Base-by-base conservation (phyloP, 2,888 invertebrate species). In the Embidobia sp. region DNA sequence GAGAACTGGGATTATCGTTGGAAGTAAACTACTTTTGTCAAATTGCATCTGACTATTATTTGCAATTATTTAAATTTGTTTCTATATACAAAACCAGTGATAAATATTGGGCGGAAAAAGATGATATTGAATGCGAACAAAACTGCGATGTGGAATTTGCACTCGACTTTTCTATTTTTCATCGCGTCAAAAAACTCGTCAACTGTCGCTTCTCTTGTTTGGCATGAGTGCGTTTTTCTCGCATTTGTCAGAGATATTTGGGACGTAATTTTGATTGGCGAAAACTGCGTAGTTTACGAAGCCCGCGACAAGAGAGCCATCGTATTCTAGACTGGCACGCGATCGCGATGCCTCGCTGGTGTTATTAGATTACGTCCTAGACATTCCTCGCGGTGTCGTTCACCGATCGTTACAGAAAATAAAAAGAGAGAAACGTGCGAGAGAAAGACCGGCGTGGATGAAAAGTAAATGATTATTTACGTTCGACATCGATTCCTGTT, bases 321-420 rank as follows among this genome's bases (percentile, higher is more conserved):
- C 42, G 40, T 49, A 63, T 63, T 63, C 40, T 13, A 51, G 40
- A 49, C 29, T 51, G 49, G 40, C 61, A 63, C 37, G 61, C 61
- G 29, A 57, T 57, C 42, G 31, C 57, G 33, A 64, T 64, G 33
- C 33, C n/a, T 33, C n/a, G 49, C 31, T 42, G 3, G 26, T 40
- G 51, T 53, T 64, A 64, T 64, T 64, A 42, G 64, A 64, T 64
- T 40, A 64, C 51, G 53, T 53, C 44, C 44, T 53, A 53, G 64
- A 64, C 53, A 64, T 64, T 64, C 64, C 53, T 64, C 15, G 19
- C 53, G 22, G 31, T 64, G 64, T 53, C 64, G 64, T 64, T 64
- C 37, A 64, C 42, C 53, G 64, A 64, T 53, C 64, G 42, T 7
- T 27, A 64, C 48, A 35, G 40, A 33, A 53, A 63, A 48, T 16